Evolutionary conservation across 2,888 invertebrate species (phyloP).

Genomic region (Drosophila ustulata): DNA sequence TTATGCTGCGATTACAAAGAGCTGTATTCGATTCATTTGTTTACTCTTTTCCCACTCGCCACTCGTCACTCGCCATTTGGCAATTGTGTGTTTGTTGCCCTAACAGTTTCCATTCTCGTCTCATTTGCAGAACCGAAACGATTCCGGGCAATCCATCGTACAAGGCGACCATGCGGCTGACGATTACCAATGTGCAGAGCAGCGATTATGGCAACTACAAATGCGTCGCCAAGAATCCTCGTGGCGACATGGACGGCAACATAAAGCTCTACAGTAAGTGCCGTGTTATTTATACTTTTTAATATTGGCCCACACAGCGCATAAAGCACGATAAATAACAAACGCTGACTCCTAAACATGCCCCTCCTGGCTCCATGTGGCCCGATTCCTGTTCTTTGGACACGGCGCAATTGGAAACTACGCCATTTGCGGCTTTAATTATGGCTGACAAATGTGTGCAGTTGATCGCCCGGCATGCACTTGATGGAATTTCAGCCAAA

Average conservation of each 20-base stretch:
- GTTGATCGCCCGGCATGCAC: slow-evolving; percentile 31
- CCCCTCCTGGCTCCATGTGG: slow-evolving; percentile 2
- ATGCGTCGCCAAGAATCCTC: slow-evolving; percentile 94
- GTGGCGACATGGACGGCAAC: slow-evolving; percentile 95
- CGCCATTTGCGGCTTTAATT: slow-evolving; percentile 75
- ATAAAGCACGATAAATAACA: slow-evolving; percentile 53
- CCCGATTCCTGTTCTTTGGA: slow-evolving; percentile 7
- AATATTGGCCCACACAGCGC: slow-evolving; percentile 48
- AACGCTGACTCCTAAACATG: slow-evolving; percentile 28
- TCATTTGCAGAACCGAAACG: slow-evolving; percentile 87
- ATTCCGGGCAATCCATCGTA: slow-evolving; percentile 90
- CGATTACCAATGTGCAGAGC: slow-evolving; percentile 91
- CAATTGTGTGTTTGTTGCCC: neutral
- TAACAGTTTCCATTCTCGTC: neutral
- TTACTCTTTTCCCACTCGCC: slow-evolving; percentile 1
- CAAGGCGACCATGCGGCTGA: slow-evolving; percentile 94
- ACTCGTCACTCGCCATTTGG: too few species aligned
- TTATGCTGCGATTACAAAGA: slow-evolving; percentile 8
- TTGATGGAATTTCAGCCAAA: slow-evolving; percentile 31
- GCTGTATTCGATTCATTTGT: slow-evolving; percentile 16
- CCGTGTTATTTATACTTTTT: slow-evolving; percentile 72
- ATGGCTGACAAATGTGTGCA: slow-evolving; percentile 50
- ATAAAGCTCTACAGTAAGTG: slow-evolving; percentile 95
- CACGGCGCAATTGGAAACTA: slow-evolving; percentile 56
- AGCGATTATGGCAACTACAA: slow-evolving; percentile 95